A percentile compares a stretch with the other conserved stretches of the same genome.
phyloP scores from a whole-genome alignment of 1,140 invertebrate genomes.

The Bombus impatiens region DNA sequence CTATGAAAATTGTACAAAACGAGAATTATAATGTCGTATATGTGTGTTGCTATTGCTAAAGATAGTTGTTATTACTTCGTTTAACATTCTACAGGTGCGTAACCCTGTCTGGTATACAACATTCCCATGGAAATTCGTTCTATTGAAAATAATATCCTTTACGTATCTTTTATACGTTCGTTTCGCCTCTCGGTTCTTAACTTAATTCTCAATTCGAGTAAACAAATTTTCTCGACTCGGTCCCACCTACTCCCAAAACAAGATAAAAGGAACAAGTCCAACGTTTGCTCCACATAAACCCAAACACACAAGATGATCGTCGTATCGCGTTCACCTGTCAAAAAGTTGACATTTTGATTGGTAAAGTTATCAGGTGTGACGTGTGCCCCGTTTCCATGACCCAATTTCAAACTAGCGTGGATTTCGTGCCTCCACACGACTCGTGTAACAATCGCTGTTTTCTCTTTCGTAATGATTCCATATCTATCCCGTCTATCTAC shows the following conservation, averaged over 20 bases:
- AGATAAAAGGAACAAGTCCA: no score
- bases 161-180: no score
- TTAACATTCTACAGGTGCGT: no score
- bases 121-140: no score
- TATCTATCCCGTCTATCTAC: conserved; percentile 21
- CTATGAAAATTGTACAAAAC: no score
- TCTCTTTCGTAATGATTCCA: conserved; percentile 30
- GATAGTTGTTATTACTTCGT: no score
- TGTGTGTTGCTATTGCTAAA: no score
- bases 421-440: conserved; percentile 34
- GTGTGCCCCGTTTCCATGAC: conserved; percentile 48
- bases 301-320: not conserved
- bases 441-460: conserved; percentile 27
- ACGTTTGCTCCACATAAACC: not conserved
- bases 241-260: no score
- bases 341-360: conserved; percentile 51
- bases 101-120: no score
- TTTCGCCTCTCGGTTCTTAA: not conserved
- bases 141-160: no score
- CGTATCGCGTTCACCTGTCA: conserved; percentile 35
- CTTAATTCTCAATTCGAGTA: not conserved
- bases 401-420: conserved; percentile 30
- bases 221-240: no score
- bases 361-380: conserved; percentile 24
- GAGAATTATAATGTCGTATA: no score